phyloP scores from a whole-genome alignment of 2,113 vertebrate species.

The Porphyrio hochstetteri region DNA sequence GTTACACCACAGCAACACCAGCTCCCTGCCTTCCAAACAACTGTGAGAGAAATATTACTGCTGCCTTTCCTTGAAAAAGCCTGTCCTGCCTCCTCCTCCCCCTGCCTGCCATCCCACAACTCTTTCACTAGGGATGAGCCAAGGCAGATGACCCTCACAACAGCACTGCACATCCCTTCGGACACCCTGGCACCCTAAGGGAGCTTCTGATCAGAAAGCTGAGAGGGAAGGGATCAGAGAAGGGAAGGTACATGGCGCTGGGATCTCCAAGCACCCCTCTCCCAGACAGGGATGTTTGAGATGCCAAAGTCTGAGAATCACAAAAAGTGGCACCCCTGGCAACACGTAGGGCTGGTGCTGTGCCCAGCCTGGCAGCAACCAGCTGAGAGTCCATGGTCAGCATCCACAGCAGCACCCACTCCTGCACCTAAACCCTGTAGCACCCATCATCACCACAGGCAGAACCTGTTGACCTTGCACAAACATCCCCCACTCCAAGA shows the following conservation, averaged over 20 bases:
- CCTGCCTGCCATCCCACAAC: not conserved
- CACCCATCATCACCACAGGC: not conserved
- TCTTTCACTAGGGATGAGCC: not conserved
- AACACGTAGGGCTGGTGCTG: not conserved
- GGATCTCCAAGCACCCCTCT: not conserved
- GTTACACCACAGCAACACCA: not conserved
- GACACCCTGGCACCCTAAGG: not conserved
- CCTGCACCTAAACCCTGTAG: not conserved
- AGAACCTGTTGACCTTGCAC: not conserved
- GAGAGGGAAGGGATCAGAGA: not conserved
- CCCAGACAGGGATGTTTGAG: not conserved
- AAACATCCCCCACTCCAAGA: not conserved
- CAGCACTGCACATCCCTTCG: not conserved
- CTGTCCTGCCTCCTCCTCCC: not conserved
- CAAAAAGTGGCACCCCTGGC: not conserved
- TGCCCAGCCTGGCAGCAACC: not conserved
- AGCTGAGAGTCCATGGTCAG: not conserved
- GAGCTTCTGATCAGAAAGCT: not conserved
- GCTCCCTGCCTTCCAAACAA: constrained; percentile 48
- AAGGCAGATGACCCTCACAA: not conserved
- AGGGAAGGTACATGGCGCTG: not conserved
- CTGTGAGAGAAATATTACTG: constrained; percentile 32
- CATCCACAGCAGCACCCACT: not conserved
- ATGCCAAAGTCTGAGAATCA: not conserved
- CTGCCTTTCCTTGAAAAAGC: constrained; percentile 29